These are phyloP conservation scores for Brachyistius frenatus DNA, from an alignment of 2,113 vertebrate genomes.

Conservation along the genomic window DNA sequence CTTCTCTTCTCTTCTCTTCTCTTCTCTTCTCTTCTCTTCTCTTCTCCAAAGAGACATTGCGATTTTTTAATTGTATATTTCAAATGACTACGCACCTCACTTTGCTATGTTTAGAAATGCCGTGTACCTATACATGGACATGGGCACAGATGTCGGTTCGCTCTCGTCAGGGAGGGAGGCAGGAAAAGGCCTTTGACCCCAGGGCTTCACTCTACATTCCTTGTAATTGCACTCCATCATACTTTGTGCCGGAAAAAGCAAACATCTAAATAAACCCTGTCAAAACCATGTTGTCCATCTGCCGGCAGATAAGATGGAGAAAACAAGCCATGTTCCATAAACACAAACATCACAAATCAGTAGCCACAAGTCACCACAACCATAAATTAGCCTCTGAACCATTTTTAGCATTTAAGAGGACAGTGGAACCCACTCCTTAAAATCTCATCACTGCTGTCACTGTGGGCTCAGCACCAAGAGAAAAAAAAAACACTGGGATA, in stretches of 20 bases:
- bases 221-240: conserved; percentile 80
- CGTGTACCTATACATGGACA: conserved; percentile 36
- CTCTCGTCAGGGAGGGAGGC: conserved; percentile 72
- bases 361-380: conserved; percentile 66
- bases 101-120: conserved; percentile 33
- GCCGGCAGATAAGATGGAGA: conserved; percentile 81
- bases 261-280: conserved; percentile 83
- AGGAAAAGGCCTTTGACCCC: conserved; percentile 83
- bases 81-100: conserved; percentile 17
- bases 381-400: conserved; percentile 82
- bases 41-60: conserved; percentile 28
- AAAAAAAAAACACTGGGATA: conserved; percentile 61
- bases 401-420: conserved; percentile 79
- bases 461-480: conserved; percentile 53
- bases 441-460: conserved; percentile 80
- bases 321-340: conserved; percentile 80
- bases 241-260: conserved; percentile 79
- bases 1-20: conserved; percentile 43
- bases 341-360: conserved; percentile 87
- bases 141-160: conserved; percentile 33
- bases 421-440: conserved; percentile 82
- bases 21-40: conserved; percentile 32
- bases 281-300: conserved; percentile 80
- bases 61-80: conserved; percentile 34
- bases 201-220: conserved; percentile 71